Evolutionary conservation across 2,113 vertebrate genomes (phyloP), one percentile per base, ranked within the genome.

Genomic region (Prolemur simus): DNA sequence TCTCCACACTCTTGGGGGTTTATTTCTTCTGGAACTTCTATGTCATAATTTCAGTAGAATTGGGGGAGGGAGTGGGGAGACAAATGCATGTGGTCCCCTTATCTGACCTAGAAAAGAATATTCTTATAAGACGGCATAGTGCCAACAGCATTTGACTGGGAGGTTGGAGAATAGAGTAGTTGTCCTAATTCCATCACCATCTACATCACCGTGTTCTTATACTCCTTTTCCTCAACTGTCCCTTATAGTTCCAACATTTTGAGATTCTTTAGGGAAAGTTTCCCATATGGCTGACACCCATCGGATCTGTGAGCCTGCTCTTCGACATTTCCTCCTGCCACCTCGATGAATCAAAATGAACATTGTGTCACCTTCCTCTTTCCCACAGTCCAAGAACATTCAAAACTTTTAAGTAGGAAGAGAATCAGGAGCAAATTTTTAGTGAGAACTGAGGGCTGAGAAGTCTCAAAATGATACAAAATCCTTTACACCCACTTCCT

Each of bases 361-460:
- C 8, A n/a, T 13, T 66, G 27, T 66, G 76, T 64, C 47, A n/a
- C 18, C 34, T 71, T 77, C 64, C 23, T 45, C 49, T 76, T 68
- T 52, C 5, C 76, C 47, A 18, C 17, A 77, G 32, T 37, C n/a
- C 20, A 76, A 92, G 68, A 58, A 39, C 14, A 49, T 89, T 77
- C 25, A 64, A 68, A 64, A 17, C 71, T 54, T 78, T 90, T 52
- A 88, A 88, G 64, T 17, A 71, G 76, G n/a, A 91, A 92, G 34
- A 91, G 56, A 84, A 85, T 92, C 54, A 94, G 81, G 88, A 91
- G 39, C n/a, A 88, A 96, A 86, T 89, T 91, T 69, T 92, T 64
- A 34, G 8, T 87, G 64, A 93, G 52, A 84, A 76, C 10, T 32
- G 6, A 96, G 34, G 18, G 3, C 25, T 85, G 5, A 42, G 3